Conservation (phyloP, 2,888 invertebrate genomes). For the Drosophila meridionalis region DNA sequence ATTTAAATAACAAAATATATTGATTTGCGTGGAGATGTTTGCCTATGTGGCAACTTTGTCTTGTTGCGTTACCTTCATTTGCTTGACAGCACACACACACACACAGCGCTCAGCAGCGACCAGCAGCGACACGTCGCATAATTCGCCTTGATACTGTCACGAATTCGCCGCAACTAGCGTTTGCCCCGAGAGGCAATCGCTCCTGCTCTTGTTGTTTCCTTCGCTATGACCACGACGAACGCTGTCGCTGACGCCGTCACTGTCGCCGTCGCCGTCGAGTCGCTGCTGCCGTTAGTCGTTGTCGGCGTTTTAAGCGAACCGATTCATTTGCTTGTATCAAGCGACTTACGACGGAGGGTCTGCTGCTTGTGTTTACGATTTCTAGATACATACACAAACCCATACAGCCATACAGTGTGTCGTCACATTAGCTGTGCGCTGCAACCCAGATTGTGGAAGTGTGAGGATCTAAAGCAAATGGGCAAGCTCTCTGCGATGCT, state of each 20-base stretch:
- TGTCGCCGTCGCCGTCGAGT: background rate
- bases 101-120: background rate
- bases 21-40: background rate
- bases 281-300: conserved; percentile 2
- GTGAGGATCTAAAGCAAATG: background rate
- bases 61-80: background rate
- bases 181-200: background rate
- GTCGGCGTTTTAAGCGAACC: background rate
- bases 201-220: conserved; percentile 15
- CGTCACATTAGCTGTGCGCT: background rate
- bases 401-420: background rate
- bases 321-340: background rate
- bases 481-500: background rate
- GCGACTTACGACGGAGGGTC: background rate
- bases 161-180: conserved; percentile 53
- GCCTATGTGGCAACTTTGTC: conserved; percentile 4
- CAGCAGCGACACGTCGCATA: background rate
- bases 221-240: background rate
- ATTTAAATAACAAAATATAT: background rate
- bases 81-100: background rate
- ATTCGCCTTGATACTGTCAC: background rate
- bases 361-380: background rate
- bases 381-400: background rate
- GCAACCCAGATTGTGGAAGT: background rate
- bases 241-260: background rate